These are phyloP conservation scores for Semaprochilodus insignis DNA, from an alignment of 2,797 vertebrate genomes.

Conservation along the genomic window DNA sequence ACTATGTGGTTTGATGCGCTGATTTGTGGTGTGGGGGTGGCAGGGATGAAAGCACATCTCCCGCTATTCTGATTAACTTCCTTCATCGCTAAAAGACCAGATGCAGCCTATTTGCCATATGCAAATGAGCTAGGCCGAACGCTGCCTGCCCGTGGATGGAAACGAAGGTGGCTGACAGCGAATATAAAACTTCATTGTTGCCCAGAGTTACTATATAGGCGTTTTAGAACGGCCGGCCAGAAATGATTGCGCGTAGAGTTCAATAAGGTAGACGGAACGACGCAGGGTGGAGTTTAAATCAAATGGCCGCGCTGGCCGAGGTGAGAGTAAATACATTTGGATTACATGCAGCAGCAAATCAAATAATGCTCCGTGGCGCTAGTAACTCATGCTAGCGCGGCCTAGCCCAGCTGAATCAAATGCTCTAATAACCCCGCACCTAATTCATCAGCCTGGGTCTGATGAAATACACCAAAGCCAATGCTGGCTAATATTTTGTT, in stretches of 20 bases:
- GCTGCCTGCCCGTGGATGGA: conserved; percentile 39
- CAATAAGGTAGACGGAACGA: conserved; percentile 37
- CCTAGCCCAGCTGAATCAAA: conserved; percentile 31
- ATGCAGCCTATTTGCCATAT: conserved; percentile 53
- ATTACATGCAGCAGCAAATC: conserved; percentile 50
- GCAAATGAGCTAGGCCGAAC: conserved; percentile 49
- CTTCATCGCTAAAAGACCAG: conserved; percentile 51
- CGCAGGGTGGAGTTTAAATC: conserved; percentile 46
- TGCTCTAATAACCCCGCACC: conserved; percentile 31
- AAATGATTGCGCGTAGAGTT: conserved; percentile 44
- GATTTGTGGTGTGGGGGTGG: conserved; percentile 59
- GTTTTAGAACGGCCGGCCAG: conserved; percentile 32
- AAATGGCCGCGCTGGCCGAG: conserved; percentile 29
- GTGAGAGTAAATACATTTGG: conserved; percentile 44
- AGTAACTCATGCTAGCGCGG: conserved; percentile 33
- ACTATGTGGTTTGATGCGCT: conserved; percentile 57
- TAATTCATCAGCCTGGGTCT: conserved; percentile 6
- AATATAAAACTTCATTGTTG: conserved; percentile 43
- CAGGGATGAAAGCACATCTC: conserved; percentile 44
- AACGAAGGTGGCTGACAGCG: conserved; percentile 35
- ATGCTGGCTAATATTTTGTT: conserved; percentile 26
- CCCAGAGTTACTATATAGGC: conserved; percentile 19
- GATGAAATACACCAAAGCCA: conserved; percentile 31
- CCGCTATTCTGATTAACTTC: conserved; percentile 54
- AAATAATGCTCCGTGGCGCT: conserved; percentile 38